A percentile compares a stretch with the other conserved stretches of the same genome.
These are phyloP conservation scores for Ips nitidus DNA, from an alignment of 1,140 invertebrate genomes.

Conservation along the genomic window DNA sequence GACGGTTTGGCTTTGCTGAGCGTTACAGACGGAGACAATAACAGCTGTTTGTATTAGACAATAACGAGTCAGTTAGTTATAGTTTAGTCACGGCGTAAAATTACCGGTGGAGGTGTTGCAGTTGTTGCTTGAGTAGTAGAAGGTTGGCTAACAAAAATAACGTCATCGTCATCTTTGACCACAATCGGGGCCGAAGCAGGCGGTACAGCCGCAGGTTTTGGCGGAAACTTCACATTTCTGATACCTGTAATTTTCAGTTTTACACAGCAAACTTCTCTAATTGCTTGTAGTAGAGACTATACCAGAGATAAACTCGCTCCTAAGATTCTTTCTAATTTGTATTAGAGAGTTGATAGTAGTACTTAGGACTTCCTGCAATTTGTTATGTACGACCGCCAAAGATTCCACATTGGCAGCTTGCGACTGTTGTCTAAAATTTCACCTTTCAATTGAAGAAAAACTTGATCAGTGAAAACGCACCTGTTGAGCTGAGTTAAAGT, in stretches of 20 bases:
- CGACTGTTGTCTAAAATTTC: slow-evolving; percentile 37
- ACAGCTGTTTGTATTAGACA: too few species aligned
- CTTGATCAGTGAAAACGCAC: slow-evolving; percentile 8
- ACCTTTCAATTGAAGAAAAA: neutral
- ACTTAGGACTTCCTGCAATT: slow-evolving; percentile 48
- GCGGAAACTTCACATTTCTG: slow-evolving; percentile 43
- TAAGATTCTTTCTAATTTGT: slow-evolving; percentile 47
- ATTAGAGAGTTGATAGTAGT: slow-evolving; percentile 49
- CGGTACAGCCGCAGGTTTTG: slow-evolving; percentile 20
- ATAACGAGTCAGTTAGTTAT: too few species aligned
- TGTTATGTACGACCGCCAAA: slow-evolving; percentile 47
- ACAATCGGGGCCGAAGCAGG: slow-evolving; percentile 15
- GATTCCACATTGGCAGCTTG: slow-evolving; percentile 42
- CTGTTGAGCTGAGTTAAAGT: slow-evolving; percentile 44
- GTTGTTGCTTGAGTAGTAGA: neutral
- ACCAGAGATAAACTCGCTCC: slow-evolving; percentile 47
- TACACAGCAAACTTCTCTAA: too few species aligned
- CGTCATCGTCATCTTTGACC: slow-evolving; percentile 44
- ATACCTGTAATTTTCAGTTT: slow-evolving; percentile 28
- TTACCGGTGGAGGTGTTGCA: neutral
- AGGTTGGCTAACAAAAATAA: slow-evolving; percentile 42
- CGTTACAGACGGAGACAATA: too few species aligned
- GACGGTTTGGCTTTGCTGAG: too few species aligned
- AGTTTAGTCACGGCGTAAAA: too few species aligned
- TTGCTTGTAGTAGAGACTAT: neutral